Base-by-base conservation (phyloP, 2,113 vertebrate species). In the Ctenomys sociabilis region DNA sequence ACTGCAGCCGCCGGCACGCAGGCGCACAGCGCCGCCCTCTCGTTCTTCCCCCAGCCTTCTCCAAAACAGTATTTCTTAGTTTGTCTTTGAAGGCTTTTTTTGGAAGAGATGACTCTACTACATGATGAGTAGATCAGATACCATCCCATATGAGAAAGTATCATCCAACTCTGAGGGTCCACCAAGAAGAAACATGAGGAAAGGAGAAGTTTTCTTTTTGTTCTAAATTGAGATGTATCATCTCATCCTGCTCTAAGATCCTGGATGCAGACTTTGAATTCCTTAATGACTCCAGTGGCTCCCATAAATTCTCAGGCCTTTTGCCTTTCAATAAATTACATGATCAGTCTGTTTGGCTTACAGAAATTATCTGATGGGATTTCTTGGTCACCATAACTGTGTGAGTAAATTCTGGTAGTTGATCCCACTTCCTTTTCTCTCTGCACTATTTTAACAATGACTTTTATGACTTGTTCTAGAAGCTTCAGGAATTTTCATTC, bases 1-100 rank as follows among this genome's bases (percentile, higher is more conserved):
- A 68, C 88, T 1, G 24, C 94, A 61, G 1, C 87, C 83, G 22
- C 35, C 89, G 81, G 81, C 83, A 17, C 85, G 30, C 85, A 97
- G 49, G 96, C 96, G 96, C 96, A 86, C 61, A 59, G 11, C 72
- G 0, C 88, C 87, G 37, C 37, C n/a, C 1, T 24, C 87, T 64
- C 83, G 26, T 80, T 63, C 37, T 30, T n/a, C 0, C 22, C 30
- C 63, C n/a, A 59, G 93, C 59, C 90, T 88, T 85, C 40, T 0
- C 35, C 73, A 40, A 88, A 40, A 30, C 26, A 59, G 19, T 73
- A 37, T 37, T 37, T 52, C 30, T n/a, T 37, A 7, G 11, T 12
- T n/a, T 52, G 10, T 68, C 28, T 54, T 0, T 70, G 35, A 54
- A 14, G 49, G 13, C n/a, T 72, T 7, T 12, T 30, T 88, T 85